A percentile compares a stretch with the other conserved stretches of the same genome.
These are phyloP conservation scores for Muscidifurax raptorellus DNA, from an alignment of 1,140 invertebrate species.

Conservation along the genomic window DNA sequence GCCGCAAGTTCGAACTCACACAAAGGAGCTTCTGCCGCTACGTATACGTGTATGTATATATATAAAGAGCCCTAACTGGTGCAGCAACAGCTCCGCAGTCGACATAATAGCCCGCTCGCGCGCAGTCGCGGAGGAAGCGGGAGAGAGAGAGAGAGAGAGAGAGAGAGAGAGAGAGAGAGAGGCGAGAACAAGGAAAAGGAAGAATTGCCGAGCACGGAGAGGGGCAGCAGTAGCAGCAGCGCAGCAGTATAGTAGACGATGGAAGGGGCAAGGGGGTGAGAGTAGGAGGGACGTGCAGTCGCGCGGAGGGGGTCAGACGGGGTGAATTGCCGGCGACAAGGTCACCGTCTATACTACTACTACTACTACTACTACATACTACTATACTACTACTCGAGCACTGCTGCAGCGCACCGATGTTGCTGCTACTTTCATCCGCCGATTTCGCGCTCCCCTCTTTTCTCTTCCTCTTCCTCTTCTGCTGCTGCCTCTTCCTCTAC, in stretches of 20 bases:
- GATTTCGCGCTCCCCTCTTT: not conserved
- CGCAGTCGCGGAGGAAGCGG: slow-evolving; percentile 45
- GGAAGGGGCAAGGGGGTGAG: slow-evolving; percentile 49
- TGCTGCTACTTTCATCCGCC: not conserved
- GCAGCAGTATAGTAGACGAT: slow-evolving; percentile 13
- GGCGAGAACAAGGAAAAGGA: slow-evolving; percentile 52
- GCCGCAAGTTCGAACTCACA: not conserved
- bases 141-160: slow-evolving; percentile 42
- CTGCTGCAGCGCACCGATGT: slow-evolving; percentile 41
- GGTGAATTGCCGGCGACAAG: slow-evolving; percentile 77
- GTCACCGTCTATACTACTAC: slow-evolving; percentile 73
- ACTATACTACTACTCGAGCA: too few relatives aligned
- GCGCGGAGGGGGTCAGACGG: slow-evolving; percentile 69
- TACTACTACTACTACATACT: slow-evolving; percentile 37
- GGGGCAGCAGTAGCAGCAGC: slow-evolving; percentile 27
- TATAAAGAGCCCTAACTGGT: slow-evolving; percentile 46
- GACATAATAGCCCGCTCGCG: slow-evolving; percentile 34
- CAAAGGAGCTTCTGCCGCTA: not conserved
- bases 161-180: slow-evolving; percentile 34
- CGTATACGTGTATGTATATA: not conserved
- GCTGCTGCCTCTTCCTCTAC: not conserved
- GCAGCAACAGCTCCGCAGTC: slow-evolving; percentile 37
- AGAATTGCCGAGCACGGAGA: slow-evolving; percentile 43
- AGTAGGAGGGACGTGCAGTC: slow-evolving; percentile 46
- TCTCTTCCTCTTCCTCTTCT: slow-evolving; percentile 12